Percentiles rank a stretch among this genome's conserved stretches.
These are phyloP conservation scores for Sandelia bainsii DNA, from an alignment of 2,797 vertebrate genomes.

Conservation along the genomic window DNA sequence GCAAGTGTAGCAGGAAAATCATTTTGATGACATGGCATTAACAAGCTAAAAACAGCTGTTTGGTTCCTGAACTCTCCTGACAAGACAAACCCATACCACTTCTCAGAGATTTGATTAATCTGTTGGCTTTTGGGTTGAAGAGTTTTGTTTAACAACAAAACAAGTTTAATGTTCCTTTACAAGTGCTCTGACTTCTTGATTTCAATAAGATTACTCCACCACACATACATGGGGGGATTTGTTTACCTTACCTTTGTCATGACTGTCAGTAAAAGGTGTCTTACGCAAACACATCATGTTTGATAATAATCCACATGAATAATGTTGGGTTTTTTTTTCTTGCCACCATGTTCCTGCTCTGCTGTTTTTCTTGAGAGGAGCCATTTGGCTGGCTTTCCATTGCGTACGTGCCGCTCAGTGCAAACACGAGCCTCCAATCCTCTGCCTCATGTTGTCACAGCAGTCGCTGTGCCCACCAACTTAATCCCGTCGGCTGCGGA, in stretches of 20 bases:
- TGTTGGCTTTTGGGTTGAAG: too few species aligned
- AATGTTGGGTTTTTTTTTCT: conserved; percentile 22
- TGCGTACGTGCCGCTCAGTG: conserved; percentile 76
- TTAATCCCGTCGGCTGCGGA: conserved; percentile 75
- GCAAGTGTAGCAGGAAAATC: too few species aligned
- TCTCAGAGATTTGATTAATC: too few species aligned
- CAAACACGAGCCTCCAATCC: conserved; percentile 64
- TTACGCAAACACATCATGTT: conserved; percentile 39
- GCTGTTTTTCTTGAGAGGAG: conserved; percentile 67
- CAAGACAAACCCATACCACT: too few species aligned
- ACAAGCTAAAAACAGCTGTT: too few species aligned
- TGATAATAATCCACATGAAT: conserved; percentile 46
- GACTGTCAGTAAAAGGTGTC: conserved; percentile 38
- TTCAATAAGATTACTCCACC: not conserved
- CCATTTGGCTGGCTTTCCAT: conserved; percentile 63
- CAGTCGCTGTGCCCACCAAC: conserved; percentile 61
- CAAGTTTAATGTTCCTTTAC: too few species aligned
- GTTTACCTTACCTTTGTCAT: conserved; percentile 28
- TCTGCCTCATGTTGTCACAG: conserved; percentile 71
- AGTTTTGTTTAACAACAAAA: too few species aligned
- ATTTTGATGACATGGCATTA: too few species aligned
- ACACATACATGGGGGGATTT: conserved; percentile 16
- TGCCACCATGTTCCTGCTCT: conserved; percentile 31
- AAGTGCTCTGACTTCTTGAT: not conserved
- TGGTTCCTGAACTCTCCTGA: too few species aligned